Evolutionary conservation across 2,888 invertebrate species (phyloP), one percentile per base, ranked within the genome.

Genomic region (Anaspis maculata): DNA sequence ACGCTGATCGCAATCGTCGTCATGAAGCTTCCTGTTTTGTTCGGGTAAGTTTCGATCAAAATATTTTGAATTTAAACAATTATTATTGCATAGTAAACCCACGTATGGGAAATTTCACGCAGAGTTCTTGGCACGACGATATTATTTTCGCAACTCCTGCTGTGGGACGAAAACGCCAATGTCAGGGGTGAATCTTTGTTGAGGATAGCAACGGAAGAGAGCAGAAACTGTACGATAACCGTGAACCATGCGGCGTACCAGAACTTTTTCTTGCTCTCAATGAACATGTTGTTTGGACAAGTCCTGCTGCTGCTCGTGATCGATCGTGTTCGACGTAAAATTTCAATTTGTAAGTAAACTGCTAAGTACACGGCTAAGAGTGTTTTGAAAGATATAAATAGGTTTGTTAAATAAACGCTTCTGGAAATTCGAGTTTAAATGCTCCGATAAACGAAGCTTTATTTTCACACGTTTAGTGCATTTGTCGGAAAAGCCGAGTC

Each of bases 301-400:
- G 21, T 51, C 2, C 12, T 49, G 9, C 35, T 41, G 30, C 27
- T 52, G 37, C 33, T 46, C 26, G 6, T 37, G 11, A 31, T 57
- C 3, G 56, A 57, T 34, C 16, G 25, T 10, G 12, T 52, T 16
- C 53, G 55, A 34, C 46, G 57, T 30, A 46, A 39, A 29, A 25
- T 40, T 16, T 30, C 41, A n/a, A 34, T 45, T 22, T 45, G 52
- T 52, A 46, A 44, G 47, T 43, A 29, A 30, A 35, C 21, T 25
- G 19, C 10, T 26, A 23, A 34, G 12, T 28, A 13, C n/a, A 11
- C 11, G 27, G 19, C 9, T 19, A 19, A 36, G 27, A 28, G n/a
- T 30, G 30, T 15, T 33, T 33, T 33, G 11, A n/a, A 15, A 9
- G 23, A 21, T 28, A 27, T 29, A 29, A 30, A 30, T 25, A 29